Evolutionary conservation across 2,888 invertebrate genomes (phyloP).

Genomic region (Blastobasis lacticolella): DNA sequence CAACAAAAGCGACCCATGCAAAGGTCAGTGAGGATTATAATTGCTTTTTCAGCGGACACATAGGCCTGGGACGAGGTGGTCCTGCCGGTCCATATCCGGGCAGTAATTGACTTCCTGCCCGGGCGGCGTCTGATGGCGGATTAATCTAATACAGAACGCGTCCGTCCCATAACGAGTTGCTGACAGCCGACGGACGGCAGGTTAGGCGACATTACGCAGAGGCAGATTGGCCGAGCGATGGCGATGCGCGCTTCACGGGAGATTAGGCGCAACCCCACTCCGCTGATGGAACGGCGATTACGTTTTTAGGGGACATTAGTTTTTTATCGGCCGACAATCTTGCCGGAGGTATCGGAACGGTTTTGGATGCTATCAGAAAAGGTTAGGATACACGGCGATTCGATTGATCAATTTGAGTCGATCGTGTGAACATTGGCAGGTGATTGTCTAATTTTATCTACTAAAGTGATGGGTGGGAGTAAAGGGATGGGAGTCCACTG

Average conservation of each 20-base stretch:
- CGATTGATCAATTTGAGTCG: no score
- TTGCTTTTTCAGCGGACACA: background rate
- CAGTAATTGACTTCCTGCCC: conserved; percentile 49
- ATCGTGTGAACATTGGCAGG: no score
- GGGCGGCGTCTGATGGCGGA: conserved; percentile 21
- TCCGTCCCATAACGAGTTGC: background rate
- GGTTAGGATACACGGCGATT: no score
- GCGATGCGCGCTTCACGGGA: background rate
- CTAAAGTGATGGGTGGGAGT: no score
- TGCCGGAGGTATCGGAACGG: background rate
- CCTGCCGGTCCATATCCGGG: conserved; percentile 41
- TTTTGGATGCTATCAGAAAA: no score
- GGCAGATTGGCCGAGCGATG: background rate
- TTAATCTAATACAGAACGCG: conserved; percentile 35
- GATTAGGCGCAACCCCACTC: background rate
- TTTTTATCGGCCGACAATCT: background rate
- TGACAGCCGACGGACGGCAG: conserved; percentile 2
- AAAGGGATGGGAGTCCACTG: no score
- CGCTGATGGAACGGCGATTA: background rate
- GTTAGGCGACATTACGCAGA: background rate
- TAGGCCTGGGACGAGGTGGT: conserved; percentile 15
- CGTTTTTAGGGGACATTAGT: background rate
- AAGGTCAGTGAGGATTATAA: background rate
- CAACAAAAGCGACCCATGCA: background rate
- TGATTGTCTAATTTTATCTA: no score